Conservation (phyloP, 2,797 vertebrate genomes). For the Ispidina picta region DNA sequence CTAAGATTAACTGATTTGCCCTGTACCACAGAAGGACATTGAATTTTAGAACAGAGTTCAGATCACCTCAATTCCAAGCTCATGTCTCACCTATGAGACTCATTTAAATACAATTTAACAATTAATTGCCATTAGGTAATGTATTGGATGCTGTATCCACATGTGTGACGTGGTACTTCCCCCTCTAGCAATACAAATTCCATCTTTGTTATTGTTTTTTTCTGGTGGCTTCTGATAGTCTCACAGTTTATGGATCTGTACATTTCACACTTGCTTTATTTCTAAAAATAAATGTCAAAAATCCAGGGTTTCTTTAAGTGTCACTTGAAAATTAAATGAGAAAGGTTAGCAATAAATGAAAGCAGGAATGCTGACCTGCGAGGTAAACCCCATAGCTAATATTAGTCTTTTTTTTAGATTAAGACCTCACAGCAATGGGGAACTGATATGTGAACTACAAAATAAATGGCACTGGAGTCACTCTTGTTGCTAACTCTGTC, state of each 20-base stretch:
- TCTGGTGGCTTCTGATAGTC: too few species aligned
- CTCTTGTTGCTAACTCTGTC: background rate
- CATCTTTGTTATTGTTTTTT: background rate
- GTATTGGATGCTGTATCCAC: background rate
- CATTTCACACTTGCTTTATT: background rate
- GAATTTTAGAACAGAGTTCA: background rate
- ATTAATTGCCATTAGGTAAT: background rate
- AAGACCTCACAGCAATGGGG: background rate
- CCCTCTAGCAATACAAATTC: background rate
- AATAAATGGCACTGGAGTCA: background rate
- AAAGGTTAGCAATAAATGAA: background rate
- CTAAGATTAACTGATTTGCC: background rate
- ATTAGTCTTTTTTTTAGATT: background rate
- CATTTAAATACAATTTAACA: background rate
- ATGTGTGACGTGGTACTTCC: rapidly evolving
- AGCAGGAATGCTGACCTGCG: background rate
- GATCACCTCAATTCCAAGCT: background rate
- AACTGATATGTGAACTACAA: background rate
- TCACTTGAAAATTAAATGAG: background rate
- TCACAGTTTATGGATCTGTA: background rate
- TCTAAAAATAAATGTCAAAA: background rate
- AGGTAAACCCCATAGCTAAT: background rate
- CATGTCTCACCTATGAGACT: rapidly evolving
- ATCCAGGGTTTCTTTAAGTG: background rate
- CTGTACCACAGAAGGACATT: background rate